Conservation (phyloP, 2,888 invertebrate species). For the Mythimna vitellina region DNA sequence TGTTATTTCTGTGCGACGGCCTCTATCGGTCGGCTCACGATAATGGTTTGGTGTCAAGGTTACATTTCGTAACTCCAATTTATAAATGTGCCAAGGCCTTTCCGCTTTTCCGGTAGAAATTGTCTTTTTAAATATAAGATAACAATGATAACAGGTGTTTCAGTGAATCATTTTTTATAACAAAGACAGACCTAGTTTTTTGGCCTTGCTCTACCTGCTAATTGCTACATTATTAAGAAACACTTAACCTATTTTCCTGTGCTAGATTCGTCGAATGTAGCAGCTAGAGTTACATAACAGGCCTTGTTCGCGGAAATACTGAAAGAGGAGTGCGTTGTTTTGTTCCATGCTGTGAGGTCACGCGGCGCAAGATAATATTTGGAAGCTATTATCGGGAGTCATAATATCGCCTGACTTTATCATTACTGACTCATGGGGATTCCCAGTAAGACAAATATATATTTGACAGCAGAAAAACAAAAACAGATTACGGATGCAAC, state of each 20-base stretch:
- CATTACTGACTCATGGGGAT: constrained; percentile 58
- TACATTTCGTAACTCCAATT: constrained; percentile 80
- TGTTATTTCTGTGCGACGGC: constrained; percentile 84
- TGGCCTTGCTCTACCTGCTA: constrained; percentile 83
- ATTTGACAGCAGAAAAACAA: constrained; percentile 20
- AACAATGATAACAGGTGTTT: constrained; percentile 63
- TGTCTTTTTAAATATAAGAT: constrained; percentile 68
- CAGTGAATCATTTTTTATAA: constrained; percentile 64
- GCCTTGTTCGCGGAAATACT: constrained; percentile 73
- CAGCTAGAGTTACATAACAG: constrained; percentile 74
- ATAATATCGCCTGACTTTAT: constrained; percentile 41
- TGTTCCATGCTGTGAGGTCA: constrained; percentile 49
- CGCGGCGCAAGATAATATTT: constrained; percentile 43
- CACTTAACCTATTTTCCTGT: constrained; percentile 87
- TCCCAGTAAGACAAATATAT: constrained; percentile 36
- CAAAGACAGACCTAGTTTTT: constrained; percentile 75
- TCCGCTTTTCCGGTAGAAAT: constrained; percentile 77
- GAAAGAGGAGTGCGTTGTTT: constrained; percentile 45
- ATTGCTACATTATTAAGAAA: constrained; percentile 88
- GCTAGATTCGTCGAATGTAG: constrained; percentile 79
- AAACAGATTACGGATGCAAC: constrained; percentile 19
- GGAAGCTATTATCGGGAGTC: constrained; percentile 39
- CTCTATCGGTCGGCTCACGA: constrained; percentile 85
- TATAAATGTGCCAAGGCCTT: constrained; percentile 84
- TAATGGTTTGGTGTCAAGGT: constrained; percentile 89